Percentiles rank a stretch among this genome's conserved stretches.
phyloP scores from a whole-genome alignment of 1,140 invertebrate species.

The Drosophila busckii region DNA sequence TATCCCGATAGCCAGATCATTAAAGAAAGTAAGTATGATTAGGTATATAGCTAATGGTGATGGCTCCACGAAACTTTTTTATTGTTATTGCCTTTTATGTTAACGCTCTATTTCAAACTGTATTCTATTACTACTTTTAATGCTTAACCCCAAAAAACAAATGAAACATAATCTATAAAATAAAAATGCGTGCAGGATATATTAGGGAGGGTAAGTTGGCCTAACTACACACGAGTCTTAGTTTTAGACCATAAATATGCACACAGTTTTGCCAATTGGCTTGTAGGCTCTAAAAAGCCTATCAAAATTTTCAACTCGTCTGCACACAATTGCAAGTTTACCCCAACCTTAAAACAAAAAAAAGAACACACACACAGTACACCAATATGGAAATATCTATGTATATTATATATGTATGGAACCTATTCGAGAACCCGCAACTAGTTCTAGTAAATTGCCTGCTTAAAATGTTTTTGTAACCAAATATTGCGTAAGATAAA shows the following conservation, averaged over 20 bases:
- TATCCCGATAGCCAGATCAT: conserved; percentile 88
- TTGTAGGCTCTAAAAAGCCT: no score
- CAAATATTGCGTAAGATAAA: no score
- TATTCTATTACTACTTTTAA: conserved; percentile 49
- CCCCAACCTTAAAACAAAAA: no score
- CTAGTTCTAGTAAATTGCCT: conserved; percentile 15
- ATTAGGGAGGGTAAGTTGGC: conserved; percentile 79
- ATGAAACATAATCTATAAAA: conserved; percentile 46
- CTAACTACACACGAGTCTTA: conserved; percentile 54
- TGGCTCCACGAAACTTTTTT: not conserved
- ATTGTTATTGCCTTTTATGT: conserved; percentile 9
- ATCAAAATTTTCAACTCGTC: no score
- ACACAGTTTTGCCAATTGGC: conserved; percentile 40
- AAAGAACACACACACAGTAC: no score
- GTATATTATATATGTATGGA: no score
- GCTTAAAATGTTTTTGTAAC: not conserved
- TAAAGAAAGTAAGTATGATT: conserved; percentile 87
- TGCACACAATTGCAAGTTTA: no score
- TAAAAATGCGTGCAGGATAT: conserved; percentile 71
- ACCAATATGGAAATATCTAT: no score
- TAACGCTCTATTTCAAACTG: conserved; percentile 27
- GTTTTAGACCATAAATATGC: conserved; percentile 24
- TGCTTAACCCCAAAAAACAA: conserved; percentile 67
- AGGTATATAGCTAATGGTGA: not conserved
- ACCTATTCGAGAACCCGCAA: no score